phyloP scores from a whole-genome alignment of 1,140 invertebrate genomes.

The Cotesia vestalis region DNA sequence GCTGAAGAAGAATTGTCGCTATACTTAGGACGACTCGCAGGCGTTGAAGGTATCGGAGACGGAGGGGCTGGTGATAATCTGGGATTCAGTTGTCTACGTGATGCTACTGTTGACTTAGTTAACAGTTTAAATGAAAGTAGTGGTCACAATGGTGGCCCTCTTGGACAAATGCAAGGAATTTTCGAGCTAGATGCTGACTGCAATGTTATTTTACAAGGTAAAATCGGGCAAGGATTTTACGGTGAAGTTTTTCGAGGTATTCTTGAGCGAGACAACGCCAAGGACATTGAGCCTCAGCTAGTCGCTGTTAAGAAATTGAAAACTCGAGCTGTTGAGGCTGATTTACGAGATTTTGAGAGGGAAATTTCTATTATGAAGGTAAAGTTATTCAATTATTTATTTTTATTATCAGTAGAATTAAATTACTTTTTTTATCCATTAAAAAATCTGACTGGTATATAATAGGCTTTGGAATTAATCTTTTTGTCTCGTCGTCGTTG shows the following conservation, averaged over 20 bases:
- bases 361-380: constrained; percentile 84
- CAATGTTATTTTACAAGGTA: constrained; percentile 69
- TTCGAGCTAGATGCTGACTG: constrained; percentile 66
- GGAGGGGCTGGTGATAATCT: constrained; percentile 3
- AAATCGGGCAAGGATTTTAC: constrained; percentile 76
- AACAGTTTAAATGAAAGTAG: constrained; percentile 20
- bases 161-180: constrained; percentile 63
- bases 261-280: constrained; percentile 65
- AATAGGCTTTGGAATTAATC: too few species aligned
- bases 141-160: constrained; percentile 38
- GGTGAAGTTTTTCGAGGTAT: constrained; percentile 76
- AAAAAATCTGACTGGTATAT: background rate
- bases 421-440: too few species aligned
- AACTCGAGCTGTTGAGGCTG: constrained; percentile 59
- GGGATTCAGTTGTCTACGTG: background rate
- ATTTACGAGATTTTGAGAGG: constrained; percentile 71
- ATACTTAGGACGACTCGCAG: constrained; percentile 46
- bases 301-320: constrained; percentile 82
- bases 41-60: constrained; percentile 31
- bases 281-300: constrained; percentile 62
- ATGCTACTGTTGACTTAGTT: constrained; percentile 12
- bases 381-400: constrained; percentile 25
- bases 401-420: background rate
- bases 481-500: too few species aligned
- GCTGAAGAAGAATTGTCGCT: constrained; percentile 45